phyloP scores from a whole-genome alignment of 2,888 invertebrate genomes.

The Hartigia nigra region DNA sequence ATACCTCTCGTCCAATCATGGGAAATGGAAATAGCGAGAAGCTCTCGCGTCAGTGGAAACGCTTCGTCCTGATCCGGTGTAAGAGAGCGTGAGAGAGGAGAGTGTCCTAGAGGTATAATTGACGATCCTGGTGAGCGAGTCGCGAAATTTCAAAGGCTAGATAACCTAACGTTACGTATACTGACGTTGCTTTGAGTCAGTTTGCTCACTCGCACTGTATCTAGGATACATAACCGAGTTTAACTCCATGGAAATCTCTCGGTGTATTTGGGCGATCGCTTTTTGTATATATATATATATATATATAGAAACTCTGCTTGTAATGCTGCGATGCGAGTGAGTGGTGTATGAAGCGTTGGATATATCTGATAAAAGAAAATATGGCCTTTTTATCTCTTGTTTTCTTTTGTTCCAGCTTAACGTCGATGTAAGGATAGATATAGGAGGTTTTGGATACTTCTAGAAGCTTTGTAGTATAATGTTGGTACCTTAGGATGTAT shows the following conservation, averaged over 20 bases:
- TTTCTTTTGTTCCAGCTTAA: not conserved
- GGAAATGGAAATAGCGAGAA: slow-evolving; percentile 27
- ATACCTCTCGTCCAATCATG: slow-evolving; percentile 33
- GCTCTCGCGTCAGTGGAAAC: slow-evolving; percentile 5
- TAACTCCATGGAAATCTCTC: not conserved
- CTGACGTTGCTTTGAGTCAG: not conserved
- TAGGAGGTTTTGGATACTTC: not conserved
- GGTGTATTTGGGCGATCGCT: not conserved
- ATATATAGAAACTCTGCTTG: not conserved
- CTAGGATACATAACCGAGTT: not conserved
- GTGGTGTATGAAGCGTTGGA: not conserved
- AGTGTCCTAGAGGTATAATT: slow-evolving; percentile 12
- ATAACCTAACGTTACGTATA: not conserved
- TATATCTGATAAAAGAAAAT: not conserved
- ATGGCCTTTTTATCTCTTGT: not conserved
- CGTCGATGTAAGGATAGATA: not conserved
- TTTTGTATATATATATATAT: not conserved
- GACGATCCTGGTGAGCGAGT: slow-evolving; percentile 2
- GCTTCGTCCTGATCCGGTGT: slow-evolving; percentile 11
- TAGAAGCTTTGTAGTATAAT: not conserved
- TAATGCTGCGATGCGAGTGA: not conserved
- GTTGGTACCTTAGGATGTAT: not conserved
- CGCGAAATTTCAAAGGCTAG: not conserved
- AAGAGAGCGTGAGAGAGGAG: slow-evolving; percentile 17
- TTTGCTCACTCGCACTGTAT: not conserved